Evolutionary conservation across 2,888 invertebrate genomes (phyloP).

Genomic region (Netelia virgata): DNA sequence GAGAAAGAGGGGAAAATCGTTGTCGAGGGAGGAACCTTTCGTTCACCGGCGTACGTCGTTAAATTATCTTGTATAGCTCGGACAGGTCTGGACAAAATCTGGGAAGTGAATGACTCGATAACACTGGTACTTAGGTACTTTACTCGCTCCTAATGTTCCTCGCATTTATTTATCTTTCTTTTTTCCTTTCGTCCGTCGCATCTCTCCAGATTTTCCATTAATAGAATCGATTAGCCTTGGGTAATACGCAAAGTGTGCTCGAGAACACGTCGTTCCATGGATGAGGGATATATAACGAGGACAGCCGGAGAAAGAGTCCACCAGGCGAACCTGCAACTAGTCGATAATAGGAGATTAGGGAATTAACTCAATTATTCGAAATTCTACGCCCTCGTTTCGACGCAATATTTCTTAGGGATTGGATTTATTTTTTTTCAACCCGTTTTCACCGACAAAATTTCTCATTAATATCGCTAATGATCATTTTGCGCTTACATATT

Average conservation of each 20-base stretch:
- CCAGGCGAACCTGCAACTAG: constrained; percentile 17
- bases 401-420: not conserved
- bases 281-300: not conserved
- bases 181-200: not conserved
- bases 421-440: not conserved
- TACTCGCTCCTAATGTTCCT: not conserved
- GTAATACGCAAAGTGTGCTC: not conserved
- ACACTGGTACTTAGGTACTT: constrained; percentile 48
- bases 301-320: not conserved
- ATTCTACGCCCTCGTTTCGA: not conserved
- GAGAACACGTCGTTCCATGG: not conserved
- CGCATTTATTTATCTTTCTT: not conserved
- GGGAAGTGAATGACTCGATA: constrained; percentile 34
- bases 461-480: no score
- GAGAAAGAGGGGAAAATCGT: not conserved
- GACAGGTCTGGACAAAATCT: constrained; percentile 46
- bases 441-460: not conserved
- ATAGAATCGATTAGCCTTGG: not conserved
- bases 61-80: constrained; percentile 1
- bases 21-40: not conserved
- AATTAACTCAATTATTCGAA: constrained; percentile 1
- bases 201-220: not conserved
- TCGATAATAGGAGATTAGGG: constrained; percentile 45
- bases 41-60: constrained; percentile 22
- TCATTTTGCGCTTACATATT: no score